Evolutionary conservation across 1,140 invertebrate genomes (phyloP).

Genomic region (Hormaphis cornu): DNA sequence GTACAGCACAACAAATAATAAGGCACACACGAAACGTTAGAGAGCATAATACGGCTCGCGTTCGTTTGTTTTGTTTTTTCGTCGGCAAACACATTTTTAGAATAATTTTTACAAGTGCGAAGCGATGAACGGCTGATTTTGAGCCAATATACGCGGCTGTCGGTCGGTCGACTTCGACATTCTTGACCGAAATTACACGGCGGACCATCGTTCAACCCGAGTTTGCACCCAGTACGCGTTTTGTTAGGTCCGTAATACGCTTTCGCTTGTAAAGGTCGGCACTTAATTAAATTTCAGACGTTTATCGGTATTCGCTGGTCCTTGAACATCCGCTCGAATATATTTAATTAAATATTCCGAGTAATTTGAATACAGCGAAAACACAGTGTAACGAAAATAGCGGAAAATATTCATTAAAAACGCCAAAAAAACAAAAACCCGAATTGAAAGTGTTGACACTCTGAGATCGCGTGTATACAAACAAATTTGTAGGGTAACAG

Average conservation of each 20-base stretch:
- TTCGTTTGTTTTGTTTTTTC: neutral
- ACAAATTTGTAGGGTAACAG: too few species aligned
- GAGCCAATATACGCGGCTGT: too few species aligned
- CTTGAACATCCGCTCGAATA: neutral
- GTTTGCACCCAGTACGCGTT: neutral
- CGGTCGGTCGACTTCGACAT: neutral
- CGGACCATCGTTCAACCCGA: neutral
- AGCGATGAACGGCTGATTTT: too few species aligned
- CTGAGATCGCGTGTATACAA: too few species aligned
- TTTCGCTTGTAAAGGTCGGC: too few species aligned
- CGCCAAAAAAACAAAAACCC: too few species aligned
- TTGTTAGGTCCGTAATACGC: neutral
- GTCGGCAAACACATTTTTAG: neutral
- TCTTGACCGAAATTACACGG: too few species aligned
- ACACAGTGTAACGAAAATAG: too few species aligned
- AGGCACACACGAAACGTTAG: neutral
- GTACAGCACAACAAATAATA: neutral
- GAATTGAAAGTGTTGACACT: too few species aligned
- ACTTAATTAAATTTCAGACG: neutral
- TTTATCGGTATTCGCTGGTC: neutral
- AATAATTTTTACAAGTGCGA: neutral
- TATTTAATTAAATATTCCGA: neutral
- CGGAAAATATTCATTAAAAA: too few species aligned
- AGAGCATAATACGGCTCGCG: too few species aligned
- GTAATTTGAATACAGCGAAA: too few species aligned